Conservation (phyloP, 1,140 invertebrate genomes). For the Procambarus virginalis region DNA sequence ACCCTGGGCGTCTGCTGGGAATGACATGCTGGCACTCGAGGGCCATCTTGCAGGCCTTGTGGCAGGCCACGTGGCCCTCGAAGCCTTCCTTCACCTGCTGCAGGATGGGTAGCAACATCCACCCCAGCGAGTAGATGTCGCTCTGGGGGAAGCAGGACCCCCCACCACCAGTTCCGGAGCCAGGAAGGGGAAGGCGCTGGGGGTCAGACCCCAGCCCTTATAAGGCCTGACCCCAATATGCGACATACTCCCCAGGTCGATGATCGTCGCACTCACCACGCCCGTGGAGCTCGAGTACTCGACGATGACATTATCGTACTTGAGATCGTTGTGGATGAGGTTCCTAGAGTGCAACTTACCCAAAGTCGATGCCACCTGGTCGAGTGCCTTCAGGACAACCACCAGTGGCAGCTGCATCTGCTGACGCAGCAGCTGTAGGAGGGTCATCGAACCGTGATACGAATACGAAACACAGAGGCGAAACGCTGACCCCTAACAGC, state of each 20-base stretch:
- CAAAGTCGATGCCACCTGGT: not conserved
- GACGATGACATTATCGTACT: slow-evolving; percentile 9
- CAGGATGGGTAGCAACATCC: not conserved
- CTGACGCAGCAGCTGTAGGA: not conserved
- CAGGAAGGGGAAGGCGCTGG: not conserved
- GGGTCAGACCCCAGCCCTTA: not conserved
- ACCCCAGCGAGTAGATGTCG: slow-evolving; percentile 8
- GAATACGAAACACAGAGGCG: not conserved
- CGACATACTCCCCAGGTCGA: slow-evolving; percentile 8
- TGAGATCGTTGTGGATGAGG: slow-evolving; percentile 11
- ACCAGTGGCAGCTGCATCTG: no score
- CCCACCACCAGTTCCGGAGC: not conserved
- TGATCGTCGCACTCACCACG: not conserved
- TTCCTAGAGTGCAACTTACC: not conserved
- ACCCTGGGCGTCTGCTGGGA: no score
- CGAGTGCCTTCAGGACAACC: not conserved
- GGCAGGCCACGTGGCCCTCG: no score
- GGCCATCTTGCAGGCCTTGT: no score
- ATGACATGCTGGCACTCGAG: no score
- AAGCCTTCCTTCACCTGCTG: no score
- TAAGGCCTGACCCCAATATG: not conserved
- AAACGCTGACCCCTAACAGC: not conserved
- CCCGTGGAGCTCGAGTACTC: not conserved
- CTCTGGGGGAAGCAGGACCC: slow-evolving; percentile 1
- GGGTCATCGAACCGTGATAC: not conserved